phyloP scores from a whole-genome alignment of 1,140 invertebrate genomes.

The Wiebesia pumilae region DNA sequence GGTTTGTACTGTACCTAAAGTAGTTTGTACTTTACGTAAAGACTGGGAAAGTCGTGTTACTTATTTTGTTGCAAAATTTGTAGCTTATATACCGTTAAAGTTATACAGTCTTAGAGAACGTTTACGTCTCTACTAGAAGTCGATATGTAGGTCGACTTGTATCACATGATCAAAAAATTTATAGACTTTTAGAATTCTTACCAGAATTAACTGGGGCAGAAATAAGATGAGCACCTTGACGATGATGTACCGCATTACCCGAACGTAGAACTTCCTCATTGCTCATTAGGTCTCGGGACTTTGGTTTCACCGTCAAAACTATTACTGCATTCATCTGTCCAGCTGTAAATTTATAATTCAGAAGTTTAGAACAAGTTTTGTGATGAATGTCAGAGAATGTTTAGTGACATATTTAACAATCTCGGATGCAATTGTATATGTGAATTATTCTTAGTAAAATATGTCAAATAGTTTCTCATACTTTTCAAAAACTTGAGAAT shows the following conservation, averaged over 20 bases:
- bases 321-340: slow-evolving; percentile 84
- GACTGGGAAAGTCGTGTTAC: not conserved
- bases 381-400: too few species aligned
- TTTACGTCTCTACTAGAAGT: not conserved
- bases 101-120: not conserved
- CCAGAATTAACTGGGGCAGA: slow-evolving; percentile 68
- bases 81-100: not conserved
- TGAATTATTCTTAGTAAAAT: too few species aligned
- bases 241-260: slow-evolving; percentile 70
- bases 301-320: slow-evolving; percentile 82
- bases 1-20: too few species aligned
- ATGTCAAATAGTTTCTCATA: too few species aligned
- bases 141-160: not conserved
- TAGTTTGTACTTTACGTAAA: too few species aligned
- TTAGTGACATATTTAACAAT: too few species aligned
- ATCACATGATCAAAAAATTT: not conserved
- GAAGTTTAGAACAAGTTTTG: not conserved
- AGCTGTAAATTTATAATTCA: slow-evolving; percentile 71
- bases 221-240: slow-evolving; percentile 67
- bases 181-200: slow-evolving; percentile 52
- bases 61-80: not conserved
- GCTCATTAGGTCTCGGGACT: slow-evolving; percentile 84
- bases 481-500: too few species aligned
- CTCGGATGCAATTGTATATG: too few species aligned
- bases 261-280: slow-evolving; percentile 82